These are phyloP conservation scores for Chrysolina oricalcia DNA, from an alignment of 2,888 invertebrate genomes.

Conservation along the genomic window DNA sequence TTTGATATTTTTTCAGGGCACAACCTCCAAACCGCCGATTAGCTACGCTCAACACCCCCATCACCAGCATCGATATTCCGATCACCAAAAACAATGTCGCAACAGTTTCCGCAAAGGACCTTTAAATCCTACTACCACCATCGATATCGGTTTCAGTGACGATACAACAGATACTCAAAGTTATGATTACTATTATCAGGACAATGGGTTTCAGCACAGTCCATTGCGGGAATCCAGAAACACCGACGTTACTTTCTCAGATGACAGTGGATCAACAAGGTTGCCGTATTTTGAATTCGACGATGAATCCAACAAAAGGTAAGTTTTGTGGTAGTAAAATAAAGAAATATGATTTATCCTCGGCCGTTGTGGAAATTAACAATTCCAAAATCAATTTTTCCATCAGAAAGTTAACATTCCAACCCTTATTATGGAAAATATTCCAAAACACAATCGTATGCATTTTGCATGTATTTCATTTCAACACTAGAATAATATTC, in stretches of 20 bases:
- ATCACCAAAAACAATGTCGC: constrained; percentile 42
- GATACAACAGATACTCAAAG: constrained; percentile 65
- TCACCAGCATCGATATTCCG: constrained; percentile 29
- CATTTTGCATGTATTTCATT: too few relatives aligned
- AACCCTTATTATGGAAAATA: too few relatives aligned
- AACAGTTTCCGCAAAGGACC: constrained; percentile 48
- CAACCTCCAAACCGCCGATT: constrained; percentile 24
- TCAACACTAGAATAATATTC: too few relatives aligned
- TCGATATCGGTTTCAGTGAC: constrained; percentile 66
- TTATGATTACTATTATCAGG: constrained; percentile 65
- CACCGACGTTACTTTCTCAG: constrained; percentile 62
- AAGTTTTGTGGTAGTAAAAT: constrained; percentile 43
- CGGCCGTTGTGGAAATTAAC: too few relatives aligned
- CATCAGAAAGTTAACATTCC: too few relatives aligned
- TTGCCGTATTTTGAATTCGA: constrained; percentile 64
- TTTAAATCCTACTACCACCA: constrained; percentile 48
- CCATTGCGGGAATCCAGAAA: constrained; percentile 58
- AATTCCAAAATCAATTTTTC: too few relatives aligned
- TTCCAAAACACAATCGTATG: too few relatives aligned
- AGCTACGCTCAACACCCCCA: constrained; percentile 34
- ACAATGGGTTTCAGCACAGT: constrained; percentile 62
- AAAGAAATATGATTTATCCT: too few relatives aligned
- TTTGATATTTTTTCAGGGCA: constrained; percentile 28
- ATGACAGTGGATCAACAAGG: constrained; percentile 66
- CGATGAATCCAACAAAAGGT: constrained; percentile 62